Percentiles rank a stretch among this genome's conserved stretches.
Conservation (phyloP, 2,888 invertebrate species). For the Hipparchia sbordonii region DNA sequence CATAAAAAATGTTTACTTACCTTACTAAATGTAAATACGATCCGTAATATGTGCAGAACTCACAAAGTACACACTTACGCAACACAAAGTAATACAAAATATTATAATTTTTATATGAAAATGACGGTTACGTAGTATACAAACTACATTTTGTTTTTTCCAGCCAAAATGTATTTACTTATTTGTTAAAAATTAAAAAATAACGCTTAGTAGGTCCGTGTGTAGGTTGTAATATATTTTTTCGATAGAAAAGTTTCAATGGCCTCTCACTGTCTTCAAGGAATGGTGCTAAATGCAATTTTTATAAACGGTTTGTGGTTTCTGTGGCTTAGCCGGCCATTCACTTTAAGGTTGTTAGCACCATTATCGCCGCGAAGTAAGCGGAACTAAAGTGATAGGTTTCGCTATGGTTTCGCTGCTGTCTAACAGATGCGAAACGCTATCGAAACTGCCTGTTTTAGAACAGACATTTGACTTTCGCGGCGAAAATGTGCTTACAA, state of each 20-base stretch:
- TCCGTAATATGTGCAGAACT: not conserved
- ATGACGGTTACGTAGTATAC: not conserved
- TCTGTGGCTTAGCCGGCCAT: not conserved
- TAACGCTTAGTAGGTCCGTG: constrained; percentile 72
- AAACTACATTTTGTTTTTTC: constrained; percentile 1
- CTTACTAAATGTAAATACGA: not conserved
- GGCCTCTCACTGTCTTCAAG: constrained; percentile 68
- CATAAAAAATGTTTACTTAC: not conserved
- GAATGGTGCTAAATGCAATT: constrained; percentile 64
- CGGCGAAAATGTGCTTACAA: too few relatives aligned
- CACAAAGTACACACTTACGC: not conserved
- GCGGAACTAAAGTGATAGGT: too few relatives aligned
- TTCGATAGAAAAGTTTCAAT: constrained; percentile 78
- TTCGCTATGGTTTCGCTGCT: too few relatives aligned
- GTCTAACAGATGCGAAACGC: too few relatives aligned
- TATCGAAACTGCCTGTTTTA: too few relatives aligned
- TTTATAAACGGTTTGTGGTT: not conserved
- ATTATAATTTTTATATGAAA: not conserved
- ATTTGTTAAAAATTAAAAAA: constrained; percentile 40
- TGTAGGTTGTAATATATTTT: constrained; percentile 61
- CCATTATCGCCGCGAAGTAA: not conserved
- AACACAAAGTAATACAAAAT: not conserved
- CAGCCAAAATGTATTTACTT: constrained; percentile 22
- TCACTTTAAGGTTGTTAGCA: not conserved
- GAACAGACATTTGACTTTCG: too few relatives aligned